Evolutionary conservation across 1,140 invertebrate genomes (phyloP), one percentile per base, ranked within the genome.

Genomic region (Caerostris darwini): DNA sequence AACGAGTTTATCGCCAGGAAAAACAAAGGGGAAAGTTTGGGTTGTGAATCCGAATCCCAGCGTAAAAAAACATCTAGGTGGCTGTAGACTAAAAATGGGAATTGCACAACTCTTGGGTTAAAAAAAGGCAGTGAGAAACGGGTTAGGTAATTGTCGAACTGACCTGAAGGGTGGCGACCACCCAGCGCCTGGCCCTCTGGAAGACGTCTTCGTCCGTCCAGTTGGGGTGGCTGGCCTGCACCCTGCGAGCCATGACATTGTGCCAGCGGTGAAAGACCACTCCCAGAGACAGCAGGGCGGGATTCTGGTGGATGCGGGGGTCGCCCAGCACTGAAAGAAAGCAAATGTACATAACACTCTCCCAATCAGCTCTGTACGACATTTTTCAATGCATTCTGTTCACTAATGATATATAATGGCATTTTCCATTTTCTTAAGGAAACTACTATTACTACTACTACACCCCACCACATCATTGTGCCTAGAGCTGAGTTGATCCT

Each of bases 161-260:
- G 4, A 99, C 98, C 97, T 99, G 99, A 83, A 99, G 96, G 58
- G 98, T 98, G 53, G 99, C 99, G 83, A 99, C 98, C 34, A 99
- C 98, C 95, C 98, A 97, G 94, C 99, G 97, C 85, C 99, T 96
- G 0, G 99, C 97, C 94, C 97, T 97, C 95, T 99, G 98, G 96
- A 99, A 99, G 14, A 99, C 96, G 95, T 99, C 98, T 96, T 99
- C 99, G 95, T 99, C 99, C 5, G 97, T 97, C 98, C 98, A 99
- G 77, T 98, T 97, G 0, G 98, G 98, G 96, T 99, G 97, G 94
- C 98, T 96, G 54, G 96, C 96, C 95, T 98, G 97, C 0, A 99
- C 97, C 8, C 97, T 96, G 0, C 96, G 96, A 0, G 99, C 99
- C 5, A 99, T 96, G 0, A 98, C 97, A 96, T 99, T 99, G 96